Evolutionary conservation across 2,888 invertebrate species (phyloP), one percentile per base, ranked within the genome.

Genomic region (Oegoconia quadripuncta): DNA sequence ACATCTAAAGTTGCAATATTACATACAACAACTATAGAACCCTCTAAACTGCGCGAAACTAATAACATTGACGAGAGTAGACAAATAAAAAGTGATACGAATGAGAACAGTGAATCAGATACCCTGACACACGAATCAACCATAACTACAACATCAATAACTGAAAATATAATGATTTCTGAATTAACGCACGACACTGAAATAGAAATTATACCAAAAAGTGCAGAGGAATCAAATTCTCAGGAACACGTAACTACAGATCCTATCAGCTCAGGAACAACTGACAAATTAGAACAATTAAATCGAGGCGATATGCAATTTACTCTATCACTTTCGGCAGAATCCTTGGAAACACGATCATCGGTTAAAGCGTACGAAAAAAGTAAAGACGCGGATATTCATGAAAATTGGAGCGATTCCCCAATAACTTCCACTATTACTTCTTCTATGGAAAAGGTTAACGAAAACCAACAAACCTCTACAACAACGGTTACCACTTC

Each of bases 291-390:
- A 4, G 39, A 32, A 26, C 35, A 40, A 34, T 37, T 36, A 9
- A 47, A 9, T 37, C 55, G 51, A 16, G 59, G 54, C 36, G 62
- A 72, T 34, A 27, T 50, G 13, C 50, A 62, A 35, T 45, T 60
- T 11, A 44, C 51, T 1, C 41, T 60, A 9, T 46, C 58, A 8
- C 41, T 59, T 4, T 43, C 52, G 9, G 48, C 44, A 37, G 50
- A 55, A 41, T 28, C 46, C 26, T 46, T 73, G 41, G 64, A 73
- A 47, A 56, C 74, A 7, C 59, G 65, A 42, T 67, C 74, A 5
- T 64, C 65, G 12, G 44, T 56, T 13, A 36, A 53, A 44, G 50
- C 59, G 39, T 28, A 27, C 22, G 36, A 22, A 17, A 37, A 44
- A 5, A 40, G n/a, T 11, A 42, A 42, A 42, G 46, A 38, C 22